Percentiles rank a stretch among this genome's conserved stretches.
These are phyloP conservation scores for Choloepus hoffmanni DNA, from an alignment of 2,113 vertebrate species.

Conservation along the genomic window DNA sequence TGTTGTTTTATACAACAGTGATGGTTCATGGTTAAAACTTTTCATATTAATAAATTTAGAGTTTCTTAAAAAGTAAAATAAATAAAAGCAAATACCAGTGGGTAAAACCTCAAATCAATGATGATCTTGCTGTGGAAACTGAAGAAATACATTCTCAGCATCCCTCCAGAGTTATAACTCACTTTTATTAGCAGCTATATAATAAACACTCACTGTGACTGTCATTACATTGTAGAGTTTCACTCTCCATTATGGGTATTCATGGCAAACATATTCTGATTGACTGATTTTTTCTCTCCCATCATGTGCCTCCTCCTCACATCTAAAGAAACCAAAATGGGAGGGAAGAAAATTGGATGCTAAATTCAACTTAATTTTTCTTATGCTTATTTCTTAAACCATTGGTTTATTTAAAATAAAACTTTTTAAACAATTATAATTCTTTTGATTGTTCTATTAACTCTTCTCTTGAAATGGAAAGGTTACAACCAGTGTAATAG, in stretches of 20 bases:
- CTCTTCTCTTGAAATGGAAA: background rate
- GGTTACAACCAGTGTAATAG: background rate
- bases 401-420: background rate
- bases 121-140: background rate
- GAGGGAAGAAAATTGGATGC: background rate
- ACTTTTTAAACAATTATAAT: background rate
- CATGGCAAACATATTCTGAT: background rate
- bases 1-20: background rate
- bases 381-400: background rate
- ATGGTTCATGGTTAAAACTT: background rate
- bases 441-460: constrained; percentile 9
- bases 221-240: background rate
- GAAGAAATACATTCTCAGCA: background rate
- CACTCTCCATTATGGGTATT: background rate
- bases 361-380: background rate
- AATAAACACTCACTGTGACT: background rate
- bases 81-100: background rate
- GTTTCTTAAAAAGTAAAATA: background rate
- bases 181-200: background rate
- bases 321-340: background rate
- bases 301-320: background rate
- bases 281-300: background rate
- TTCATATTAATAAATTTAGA: background rate
- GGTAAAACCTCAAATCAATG: background rate
- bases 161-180: background rate